Evolutionary conservation across 2,888 invertebrate genomes (phyloP), one percentile per base, ranked within the genome.

Genomic region (Hoplodrina ambigua): DNA sequence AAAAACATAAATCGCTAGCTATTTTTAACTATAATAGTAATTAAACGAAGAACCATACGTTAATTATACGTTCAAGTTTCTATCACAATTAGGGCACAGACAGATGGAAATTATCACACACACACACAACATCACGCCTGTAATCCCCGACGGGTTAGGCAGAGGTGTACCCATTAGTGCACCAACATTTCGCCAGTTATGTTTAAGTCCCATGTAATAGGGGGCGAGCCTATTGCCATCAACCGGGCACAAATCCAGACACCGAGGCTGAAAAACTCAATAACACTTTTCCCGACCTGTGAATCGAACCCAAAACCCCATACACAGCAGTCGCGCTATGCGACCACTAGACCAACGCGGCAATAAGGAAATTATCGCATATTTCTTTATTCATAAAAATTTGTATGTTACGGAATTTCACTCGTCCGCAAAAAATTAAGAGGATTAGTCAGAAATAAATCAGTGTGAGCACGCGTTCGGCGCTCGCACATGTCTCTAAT

Each of bases 401-500:
- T 82, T 70, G 71, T 59, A 56, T 53, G 37, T 53, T 25, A 25
- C 49, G 46, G 69, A 75, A 79, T 71, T 73, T 67, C 56, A 37
- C 19, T 75, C 59, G 20, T 46, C 62, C 66, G 54, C 67, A 72
- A 64, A 78, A 84, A 80, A 82, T 54, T 62, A 59, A 66, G 49
- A 56, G 68, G 78, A 81, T 85, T 84, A 77, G 85, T 78, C 67
- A 20, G 78, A 70, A 69, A 84, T 84, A 84, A 84, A 84, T 84
- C 83, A 83, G 61, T 46, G 53, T 59, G 41, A 66, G 55, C 79
- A 70, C 74, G 71, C 67, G 64, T 50, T 72, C 46, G 71, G 54
- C 55, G 67, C 52, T 55, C 71, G 63, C 63, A 50, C 62, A 46
- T 57, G 66, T 78, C 30, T 76, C 19, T 60, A 46, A 64, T 59